These are phyloP conservation scores for Regulus satrapa DNA, from an alignment of 2,113 vertebrate genomes.

Conservation along the genomic window DNA sequence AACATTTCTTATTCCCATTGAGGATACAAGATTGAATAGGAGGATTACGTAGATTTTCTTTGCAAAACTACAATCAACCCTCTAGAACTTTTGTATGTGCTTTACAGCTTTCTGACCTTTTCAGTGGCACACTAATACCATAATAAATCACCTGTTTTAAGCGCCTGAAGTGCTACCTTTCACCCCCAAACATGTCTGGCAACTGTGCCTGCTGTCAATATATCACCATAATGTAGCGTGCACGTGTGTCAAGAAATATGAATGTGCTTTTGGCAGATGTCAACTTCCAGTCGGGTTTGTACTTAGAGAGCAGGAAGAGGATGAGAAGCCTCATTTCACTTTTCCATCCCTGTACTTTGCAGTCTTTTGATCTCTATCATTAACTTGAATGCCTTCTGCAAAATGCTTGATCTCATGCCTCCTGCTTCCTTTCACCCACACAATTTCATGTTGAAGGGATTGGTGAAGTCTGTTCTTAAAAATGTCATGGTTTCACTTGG, in stretches of 20 bases:
- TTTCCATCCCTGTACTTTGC: not conserved
- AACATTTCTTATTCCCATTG: not conserved
- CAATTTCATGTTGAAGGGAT: not conserved
- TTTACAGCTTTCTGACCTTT: constrained; percentile 46
- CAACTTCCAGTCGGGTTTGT: not conserved
- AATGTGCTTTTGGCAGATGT: not conserved
- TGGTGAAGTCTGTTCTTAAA: not conserved
- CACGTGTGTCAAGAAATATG: not conserved
- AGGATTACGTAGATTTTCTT: not conserved
- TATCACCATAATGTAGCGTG: not conserved
- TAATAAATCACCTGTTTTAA: constrained; percentile 36
- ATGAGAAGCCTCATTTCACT: not conserved
- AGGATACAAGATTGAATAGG: not conserved
- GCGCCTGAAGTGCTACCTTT: constrained; percentile 5
- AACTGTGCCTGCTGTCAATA: not conserved
- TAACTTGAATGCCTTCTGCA: not conserved
- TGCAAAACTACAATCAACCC: not conserved
- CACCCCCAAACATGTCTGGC: not conserved
- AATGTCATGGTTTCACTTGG: not conserved
- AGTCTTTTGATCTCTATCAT: not conserved
- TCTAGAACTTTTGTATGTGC: not conserved
- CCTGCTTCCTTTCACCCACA: not conserved
- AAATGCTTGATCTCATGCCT: not conserved
- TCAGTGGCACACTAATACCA: not conserved
- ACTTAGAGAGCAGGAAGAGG: not conserved